Percentiles rank a stretch among this genome's conserved stretches.
phyloP scores from a whole-genome alignment of 2,888 invertebrate species.

The Rhingia rostrata region DNA sequence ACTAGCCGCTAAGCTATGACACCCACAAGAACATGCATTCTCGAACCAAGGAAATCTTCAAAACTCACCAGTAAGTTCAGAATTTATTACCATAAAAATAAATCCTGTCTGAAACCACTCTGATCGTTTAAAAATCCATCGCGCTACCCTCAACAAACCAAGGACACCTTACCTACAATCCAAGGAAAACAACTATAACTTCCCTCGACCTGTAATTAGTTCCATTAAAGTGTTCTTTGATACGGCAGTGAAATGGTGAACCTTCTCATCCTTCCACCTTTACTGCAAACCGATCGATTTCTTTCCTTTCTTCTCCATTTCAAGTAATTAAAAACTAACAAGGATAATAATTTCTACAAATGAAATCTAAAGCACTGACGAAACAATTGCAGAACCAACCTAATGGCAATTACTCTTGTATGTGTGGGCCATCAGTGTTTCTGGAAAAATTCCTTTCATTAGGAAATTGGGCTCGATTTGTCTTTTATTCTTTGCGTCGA shows the following conservation, averaged over 20 bases:
- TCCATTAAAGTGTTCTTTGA: too few species aligned
- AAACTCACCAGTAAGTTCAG: too few species aligned
- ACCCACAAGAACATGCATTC: too few species aligned
- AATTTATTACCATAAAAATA: too few species aligned
- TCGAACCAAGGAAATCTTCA: too few species aligned
- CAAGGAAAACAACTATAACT: too few species aligned
- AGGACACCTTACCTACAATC: too few species aligned
- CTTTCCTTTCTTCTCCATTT: neutral
- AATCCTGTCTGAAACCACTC: too few species aligned
- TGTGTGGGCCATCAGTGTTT: neutral
- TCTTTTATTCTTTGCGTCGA: neutral
- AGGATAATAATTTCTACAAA: conserved; percentile 54
- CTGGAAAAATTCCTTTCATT: conserved; percentile 19
- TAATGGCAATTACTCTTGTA: conserved; percentile 7
- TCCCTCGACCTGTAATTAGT: too few species aligned
- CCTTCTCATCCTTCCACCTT: neutral
- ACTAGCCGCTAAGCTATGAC: too few species aligned
- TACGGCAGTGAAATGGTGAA: neutral
- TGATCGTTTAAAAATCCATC: too few species aligned
- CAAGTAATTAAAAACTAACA: conserved; percentile 55
- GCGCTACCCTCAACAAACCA: too few species aligned
- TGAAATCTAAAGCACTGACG: conserved; percentile 18
- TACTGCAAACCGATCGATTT: conserved; percentile 32
- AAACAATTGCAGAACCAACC: neutral
- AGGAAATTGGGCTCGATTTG: conserved; percentile 7